A percentile compares a stretch with the other conserved stretches of the same genome.
Evolutionary conservation across 1,140 invertebrate species (phyloP).

Genomic region (Pteromalus puparum): DNA sequence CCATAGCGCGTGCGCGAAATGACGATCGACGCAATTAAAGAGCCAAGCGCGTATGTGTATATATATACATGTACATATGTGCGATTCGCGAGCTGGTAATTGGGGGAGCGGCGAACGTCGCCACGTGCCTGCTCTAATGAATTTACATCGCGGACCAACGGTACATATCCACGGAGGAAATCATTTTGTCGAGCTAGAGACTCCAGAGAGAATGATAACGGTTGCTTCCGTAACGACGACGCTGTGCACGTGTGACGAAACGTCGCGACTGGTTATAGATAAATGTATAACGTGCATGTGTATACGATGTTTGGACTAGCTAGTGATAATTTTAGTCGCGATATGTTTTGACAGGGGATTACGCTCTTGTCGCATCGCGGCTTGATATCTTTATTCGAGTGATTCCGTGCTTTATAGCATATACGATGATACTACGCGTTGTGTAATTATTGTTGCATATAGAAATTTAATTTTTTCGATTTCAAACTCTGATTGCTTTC

Average conservation of each 20-base stretch:
- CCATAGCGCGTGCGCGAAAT: not conserved
- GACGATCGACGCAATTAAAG: constrained; percentile 3
- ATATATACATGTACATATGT: not conserved
- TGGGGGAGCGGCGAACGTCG: not conserved
- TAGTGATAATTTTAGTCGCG: too few relatives aligned
- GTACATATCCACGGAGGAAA: constrained; percentile 1
- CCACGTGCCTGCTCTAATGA: not conserved
- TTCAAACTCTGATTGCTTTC: not conserved
- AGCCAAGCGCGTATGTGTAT: not conserved
- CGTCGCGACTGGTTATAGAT: too few relatives aligned
- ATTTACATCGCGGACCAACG: constrained; percentile 14
- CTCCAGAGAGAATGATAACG: not conserved
- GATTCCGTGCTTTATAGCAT: not conserved
- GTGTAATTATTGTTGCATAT: too few relatives aligned
- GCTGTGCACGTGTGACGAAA: too few relatives aligned
- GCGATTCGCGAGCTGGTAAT: not conserved
- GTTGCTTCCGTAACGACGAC: constrained; percentile 10
- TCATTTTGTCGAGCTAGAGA: constrained; percentile 13
- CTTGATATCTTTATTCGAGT: too few relatives aligned
- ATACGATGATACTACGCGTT: too few relatives aligned
- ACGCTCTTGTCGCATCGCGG: too few relatives aligned
- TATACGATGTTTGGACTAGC: too few relatives aligned
- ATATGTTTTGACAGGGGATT: too few relatives aligned
- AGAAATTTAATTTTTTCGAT: too few relatives aligned
- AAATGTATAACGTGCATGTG: too few relatives aligned